These are phyloP conservation scores for Dryocosmus kuriphilus DNA, from an alignment of 2,888 invertebrate species.

Conservation along the genomic window DNA sequence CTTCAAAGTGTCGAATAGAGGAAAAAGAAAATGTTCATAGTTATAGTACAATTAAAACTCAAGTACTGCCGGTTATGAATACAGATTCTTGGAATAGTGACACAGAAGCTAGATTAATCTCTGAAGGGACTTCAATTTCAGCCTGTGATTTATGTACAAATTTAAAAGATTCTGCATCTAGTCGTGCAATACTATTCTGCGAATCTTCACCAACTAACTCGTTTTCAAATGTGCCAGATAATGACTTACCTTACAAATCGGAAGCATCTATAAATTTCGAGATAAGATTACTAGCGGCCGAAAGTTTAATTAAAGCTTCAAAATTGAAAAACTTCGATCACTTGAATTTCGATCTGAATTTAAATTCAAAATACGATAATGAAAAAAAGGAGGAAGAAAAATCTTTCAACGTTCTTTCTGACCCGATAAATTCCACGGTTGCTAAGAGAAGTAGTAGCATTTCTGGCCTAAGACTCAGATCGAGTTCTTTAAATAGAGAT, in stretches of 20 bases:
- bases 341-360: conserved; percentile 64
- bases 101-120: neutral
- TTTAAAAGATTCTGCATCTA: conserved; percentile 58
- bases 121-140: conserved; percentile 49
- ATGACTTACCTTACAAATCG: conserved; percentile 55
- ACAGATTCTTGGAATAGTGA: neutral
- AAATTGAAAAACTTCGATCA: conserved; percentile 1
- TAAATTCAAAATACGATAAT: conserved; percentile 66
- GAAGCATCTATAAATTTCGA: conserved; percentile 68
- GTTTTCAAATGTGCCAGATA: conserved; percentile 65
- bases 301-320: conserved; percentile 70
- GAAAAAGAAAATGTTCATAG: neutral
- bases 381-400: conserved; percentile 69
- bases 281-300: conserved; percentile 70
- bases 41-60: neutral
- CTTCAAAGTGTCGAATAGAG: neutral
- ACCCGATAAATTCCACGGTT: conserved; percentile 51
- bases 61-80: neutral
- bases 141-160: conserved; percentile 60
- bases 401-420: conserved; percentile 58
- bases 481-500: conserved; percentile 71
- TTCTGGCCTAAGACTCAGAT: conserved; percentile 68
- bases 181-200: conserved; percentile 64
- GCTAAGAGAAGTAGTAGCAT: conserved; percentile 71
- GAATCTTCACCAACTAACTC: conserved; percentile 71